Percentiles rank a stretch among this genome's conserved stretches.
Conservation (phyloP, 2,888 invertebrate genomes). For the Cheilosia soror region DNA sequence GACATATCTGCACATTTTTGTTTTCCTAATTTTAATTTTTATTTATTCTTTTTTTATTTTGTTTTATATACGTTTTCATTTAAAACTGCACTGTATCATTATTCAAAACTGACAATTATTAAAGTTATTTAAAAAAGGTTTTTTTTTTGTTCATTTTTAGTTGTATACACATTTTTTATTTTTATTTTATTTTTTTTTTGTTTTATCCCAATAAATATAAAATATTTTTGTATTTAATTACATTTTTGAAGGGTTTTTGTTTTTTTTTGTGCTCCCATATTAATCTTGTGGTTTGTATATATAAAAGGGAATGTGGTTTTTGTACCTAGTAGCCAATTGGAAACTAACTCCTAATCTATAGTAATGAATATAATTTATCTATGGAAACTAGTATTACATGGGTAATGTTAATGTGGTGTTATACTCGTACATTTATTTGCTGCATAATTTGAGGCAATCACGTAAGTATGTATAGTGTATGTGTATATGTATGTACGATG, state of each 20-base stretch:
- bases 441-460: not conserved
- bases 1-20: conserved; percentile 1
- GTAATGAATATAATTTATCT: not conserved
- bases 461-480: not conserved
- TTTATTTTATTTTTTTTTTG: conserved; percentile 14
- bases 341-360: not conserved
- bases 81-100: conserved; percentile 6
- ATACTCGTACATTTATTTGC: not conserved
- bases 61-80: not conserved
- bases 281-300: not conserved
- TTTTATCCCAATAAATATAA: conserved; percentile 24
- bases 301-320: not conserved
- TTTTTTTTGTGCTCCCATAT: not conserved
- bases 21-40: not conserved
- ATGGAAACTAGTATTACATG: not conserved
- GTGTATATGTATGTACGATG: too few relatives aligned
- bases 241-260: not conserved
- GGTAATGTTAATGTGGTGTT: not conserved
- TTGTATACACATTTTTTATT: conserved; percentile 1
- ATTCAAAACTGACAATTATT: conserved; percentile 6
- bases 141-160: not conserved
- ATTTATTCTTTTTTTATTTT: conserved; percentile 5
- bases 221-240: conserved; percentile 1
- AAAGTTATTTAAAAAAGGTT: not conserved
- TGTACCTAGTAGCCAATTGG: not conserved